Evolutionary conservation across 1,140 invertebrate genomes (phyloP), one percentile per base, ranked within the genome.

Genomic region (Eumeta japonica): DNA sequence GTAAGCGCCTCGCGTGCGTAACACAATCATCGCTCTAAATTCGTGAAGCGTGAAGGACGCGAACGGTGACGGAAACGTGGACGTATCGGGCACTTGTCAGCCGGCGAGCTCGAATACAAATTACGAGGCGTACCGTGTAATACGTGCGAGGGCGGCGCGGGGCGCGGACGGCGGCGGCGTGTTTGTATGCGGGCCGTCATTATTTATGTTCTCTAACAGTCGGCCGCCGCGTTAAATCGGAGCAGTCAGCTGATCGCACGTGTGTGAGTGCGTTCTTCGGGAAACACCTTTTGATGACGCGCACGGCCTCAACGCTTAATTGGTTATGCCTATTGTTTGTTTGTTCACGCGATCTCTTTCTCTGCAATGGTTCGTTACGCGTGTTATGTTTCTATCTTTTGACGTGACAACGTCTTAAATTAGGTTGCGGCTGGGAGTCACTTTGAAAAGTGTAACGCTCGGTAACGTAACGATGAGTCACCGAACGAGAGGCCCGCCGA

Each of bases 151-250:
- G n/a, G n/a, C n/a, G n/a, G n/a, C n/a, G n/a, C n/a, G n/a, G n/a
- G n/a, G n/a, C n/a, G n/a, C n/a, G n/a, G n/a, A n/a, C n/a, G n/a
- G n/a, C n/a, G n/a, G n/a, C n/a, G n/a, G n/a, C n/a, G n/a, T n/a
- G n/a, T n/a, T n/a, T n/a, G n/a, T n/a, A n/a, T n/a, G 66, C 68
- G 63, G 66, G 60, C 63, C 62, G 60, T 72, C 67, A 74, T 74
- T 74, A 74, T 74, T 74, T 71, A 74, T 74, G 70, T 71, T 74
- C 68, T 73, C 66, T 74, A 71, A 74, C 66, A 64, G 55, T 58
- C 54, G 54, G 51, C 51, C 70, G 65, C 70, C 63, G 50, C 66
- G 67, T 74, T 64, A 71, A 74, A 74, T 71, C 70, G 62, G 66
- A 71, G 66, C 70, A 74, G 60, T 71, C 70, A 71, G 70, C 70